These are phyloP conservation scores for Tetragnatha montana DNA, from an alignment of 2,888 invertebrate species.

Conservation along the genomic window DNA sequence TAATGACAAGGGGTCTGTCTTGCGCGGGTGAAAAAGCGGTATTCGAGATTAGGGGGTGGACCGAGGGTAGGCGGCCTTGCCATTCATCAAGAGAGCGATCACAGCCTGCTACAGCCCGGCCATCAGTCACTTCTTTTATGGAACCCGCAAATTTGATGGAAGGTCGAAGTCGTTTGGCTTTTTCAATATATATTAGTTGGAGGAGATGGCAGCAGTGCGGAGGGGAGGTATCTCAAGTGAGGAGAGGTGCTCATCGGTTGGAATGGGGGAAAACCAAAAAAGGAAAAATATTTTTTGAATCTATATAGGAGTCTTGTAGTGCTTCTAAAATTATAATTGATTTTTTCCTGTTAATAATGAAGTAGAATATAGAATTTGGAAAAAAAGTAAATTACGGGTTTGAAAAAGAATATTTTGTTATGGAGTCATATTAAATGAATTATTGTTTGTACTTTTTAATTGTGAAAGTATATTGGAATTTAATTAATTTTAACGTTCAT, in stretches of 20 bases:
- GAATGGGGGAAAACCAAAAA: not conserved
- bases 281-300: too few species aligned
- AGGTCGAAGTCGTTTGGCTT: slow-evolving; percentile 64
- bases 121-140: slow-evolving; percentile 64
- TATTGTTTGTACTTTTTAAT: too few species aligned
- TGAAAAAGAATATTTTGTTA: too few species aligned
- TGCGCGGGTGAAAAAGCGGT: slow-evolving; percentile 69
- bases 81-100: slow-evolving; percentile 68
- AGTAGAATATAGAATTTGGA: not conserved
- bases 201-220: not conserved
- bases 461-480: too few species aligned
- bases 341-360: not conserved
- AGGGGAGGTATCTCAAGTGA: slow-evolving; percentile 20
- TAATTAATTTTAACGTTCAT: too few species aligned
- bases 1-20: slow-evolving; percentile 65
- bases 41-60: slow-evolving; percentile 66
- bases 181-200: slow-evolving; percentile 45
- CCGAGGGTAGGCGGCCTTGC: slow-evolving; percentile 68
- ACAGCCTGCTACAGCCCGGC: slow-evolving; percentile 60
- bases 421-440: too few species aligned
- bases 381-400: not conserved
- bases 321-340: not conserved
- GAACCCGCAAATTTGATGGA: slow-evolving; percentile 69
- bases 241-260: not conserved
- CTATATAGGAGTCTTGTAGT: not conserved